A percentile compares a stretch with the other conserved stretches of the same genome.
These are phyloP conservation scores for Varecia variegata DNA, from an alignment of 2,797 vertebrate genomes.

Conservation along the genomic window DNA sequence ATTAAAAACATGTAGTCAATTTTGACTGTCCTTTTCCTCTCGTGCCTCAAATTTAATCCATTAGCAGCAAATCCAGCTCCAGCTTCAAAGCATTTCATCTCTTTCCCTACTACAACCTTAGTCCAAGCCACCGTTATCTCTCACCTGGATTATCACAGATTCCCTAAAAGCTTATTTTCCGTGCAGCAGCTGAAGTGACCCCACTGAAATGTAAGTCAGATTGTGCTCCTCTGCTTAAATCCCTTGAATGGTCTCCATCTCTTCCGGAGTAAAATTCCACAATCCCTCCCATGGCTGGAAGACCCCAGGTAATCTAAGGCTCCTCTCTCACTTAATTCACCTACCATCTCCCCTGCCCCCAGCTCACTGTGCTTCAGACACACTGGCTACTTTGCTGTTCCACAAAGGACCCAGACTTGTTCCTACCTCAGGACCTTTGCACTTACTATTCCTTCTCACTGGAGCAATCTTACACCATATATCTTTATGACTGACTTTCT, in stretches of 20 bases:
- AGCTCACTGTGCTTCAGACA: background rate
- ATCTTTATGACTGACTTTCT: background rate
- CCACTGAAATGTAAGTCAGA: background rate
- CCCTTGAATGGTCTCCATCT: background rate
- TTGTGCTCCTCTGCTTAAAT: background rate
- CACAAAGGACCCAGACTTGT: background rate
- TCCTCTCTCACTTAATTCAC: background rate
- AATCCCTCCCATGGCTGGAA: background rate
- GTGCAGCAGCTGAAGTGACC: background rate
- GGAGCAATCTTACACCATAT: background rate
- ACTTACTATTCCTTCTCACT: background rate
- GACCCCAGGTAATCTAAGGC: accelerated
- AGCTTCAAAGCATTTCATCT: background rate
- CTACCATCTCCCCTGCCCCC: background rate
- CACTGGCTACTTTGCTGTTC: background rate
- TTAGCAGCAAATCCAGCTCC: background rate
- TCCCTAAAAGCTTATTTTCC: background rate
- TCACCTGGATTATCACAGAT: background rate
- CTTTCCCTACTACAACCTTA: background rate
- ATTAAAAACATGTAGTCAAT: background rate
- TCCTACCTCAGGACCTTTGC: background rate
- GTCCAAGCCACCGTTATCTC: background rate
- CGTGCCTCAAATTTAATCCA: background rate
- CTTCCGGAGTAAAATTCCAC: background rate
- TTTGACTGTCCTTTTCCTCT: background rate